These are phyloP conservation scores for Protosalanx chinensis DNA, from an alignment of 2,797 vertebrate genomes.

Conservation along the genomic window DNA sequence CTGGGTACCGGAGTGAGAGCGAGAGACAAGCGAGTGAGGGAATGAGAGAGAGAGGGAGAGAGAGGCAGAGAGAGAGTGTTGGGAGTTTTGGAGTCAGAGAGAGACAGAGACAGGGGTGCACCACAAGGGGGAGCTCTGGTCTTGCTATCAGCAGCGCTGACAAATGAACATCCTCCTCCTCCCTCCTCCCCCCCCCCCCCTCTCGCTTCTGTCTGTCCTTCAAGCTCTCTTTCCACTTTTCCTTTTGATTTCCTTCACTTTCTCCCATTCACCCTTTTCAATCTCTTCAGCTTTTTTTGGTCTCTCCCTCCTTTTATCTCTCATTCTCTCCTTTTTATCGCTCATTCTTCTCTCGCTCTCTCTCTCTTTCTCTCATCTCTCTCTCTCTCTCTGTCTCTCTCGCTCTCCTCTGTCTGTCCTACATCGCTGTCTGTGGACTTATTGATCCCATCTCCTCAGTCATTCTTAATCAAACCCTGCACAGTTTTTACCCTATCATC, in stretches of 20 bases:
- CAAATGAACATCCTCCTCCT: too few relatives aligned
- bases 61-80: too few relatives aligned
- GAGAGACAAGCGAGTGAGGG: too few relatives aligned
- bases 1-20: too few relatives aligned
- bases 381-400: not conserved
- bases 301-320: not conserved
- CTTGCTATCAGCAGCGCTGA: not conserved
- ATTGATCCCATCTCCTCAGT: conserved; percentile 14
- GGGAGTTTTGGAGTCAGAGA: not conserved
- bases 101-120: not conserved
- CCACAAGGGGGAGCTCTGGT: conserved; percentile 24
- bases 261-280: conserved; percentile 8
- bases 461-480: conserved; percentile 15
- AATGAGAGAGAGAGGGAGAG: too few relatives aligned
- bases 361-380: not conserved
- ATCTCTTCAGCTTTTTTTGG: not conserved
- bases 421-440: not conserved
- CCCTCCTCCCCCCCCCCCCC: conserved; percentile 9
- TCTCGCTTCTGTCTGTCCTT: not conserved
- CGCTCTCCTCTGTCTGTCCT: not conserved
- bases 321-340: conserved; percentile 1
- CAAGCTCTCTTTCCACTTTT: not conserved
- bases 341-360: not conserved
- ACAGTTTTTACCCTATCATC: conserved; percentile 38
- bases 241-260: not conserved